phyloP scores from a whole-genome alignment of 2,888 invertebrate species.

The Cistogaster globosa region DNA sequence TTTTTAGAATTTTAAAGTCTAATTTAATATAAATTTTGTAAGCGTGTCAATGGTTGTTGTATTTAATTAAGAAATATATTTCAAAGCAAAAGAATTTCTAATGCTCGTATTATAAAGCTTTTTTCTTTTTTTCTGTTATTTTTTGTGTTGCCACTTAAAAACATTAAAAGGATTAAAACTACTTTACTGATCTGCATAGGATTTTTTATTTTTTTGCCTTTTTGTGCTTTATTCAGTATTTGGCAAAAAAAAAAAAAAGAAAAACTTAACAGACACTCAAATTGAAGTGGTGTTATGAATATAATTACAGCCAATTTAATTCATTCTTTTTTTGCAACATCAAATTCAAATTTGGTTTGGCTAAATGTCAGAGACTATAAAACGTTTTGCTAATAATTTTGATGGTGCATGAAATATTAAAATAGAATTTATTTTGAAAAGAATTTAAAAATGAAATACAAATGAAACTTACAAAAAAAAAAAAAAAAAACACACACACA shows the following conservation, averaged over 20 bases:
- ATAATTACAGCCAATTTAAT: constrained; percentile 34
- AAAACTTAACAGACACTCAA: constrained; percentile 44
- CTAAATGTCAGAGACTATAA: constrained; percentile 59
- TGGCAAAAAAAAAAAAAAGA: no score
- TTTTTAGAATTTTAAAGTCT: no score
- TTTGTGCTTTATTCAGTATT: constrained; percentile 14
- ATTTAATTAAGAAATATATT: no score
- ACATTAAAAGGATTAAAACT: constrained; percentile 59
- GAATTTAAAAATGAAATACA: constrained; percentile 49
- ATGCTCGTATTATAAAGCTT: no score
- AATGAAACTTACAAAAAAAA: constrained; percentile 4
- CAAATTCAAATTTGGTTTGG: constrained; percentile 31
- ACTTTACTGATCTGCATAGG: constrained; percentile 24
- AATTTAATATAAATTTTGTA: no score
- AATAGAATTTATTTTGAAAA: constrained; percentile 21
- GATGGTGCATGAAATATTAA: constrained; percentile 1
- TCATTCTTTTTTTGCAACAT: constrained; percentile 15
- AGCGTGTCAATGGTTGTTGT: no score
- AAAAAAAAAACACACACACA: constrained; percentile 9
- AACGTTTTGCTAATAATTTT: constrained; percentile 46
- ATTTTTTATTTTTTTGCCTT: background rate
- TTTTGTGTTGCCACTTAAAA: constrained; percentile 55
- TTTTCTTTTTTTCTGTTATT: no score
- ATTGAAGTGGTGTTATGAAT: constrained; percentile 39
- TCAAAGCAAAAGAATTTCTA: no score